phyloP scores from a whole-genome alignment of 2,888 invertebrate species.

The Cantharis flavilabris region DNA sequence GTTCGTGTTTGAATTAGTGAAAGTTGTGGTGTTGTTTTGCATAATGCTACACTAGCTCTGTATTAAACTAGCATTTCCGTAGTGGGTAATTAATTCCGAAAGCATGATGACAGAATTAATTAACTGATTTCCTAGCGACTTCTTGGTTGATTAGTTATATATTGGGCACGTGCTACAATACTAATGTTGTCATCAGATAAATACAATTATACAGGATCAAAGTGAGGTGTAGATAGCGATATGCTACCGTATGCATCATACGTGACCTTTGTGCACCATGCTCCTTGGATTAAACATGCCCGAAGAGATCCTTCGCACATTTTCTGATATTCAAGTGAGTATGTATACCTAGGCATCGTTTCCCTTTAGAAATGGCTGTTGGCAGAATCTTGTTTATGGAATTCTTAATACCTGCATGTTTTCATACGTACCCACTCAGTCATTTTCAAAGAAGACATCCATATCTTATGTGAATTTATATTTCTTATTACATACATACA shows the following conservation, averaged over 20 bases:
- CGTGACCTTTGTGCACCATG: constrained; percentile 48
- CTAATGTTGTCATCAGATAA: constrained; percentile 30
- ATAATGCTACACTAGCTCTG: constrained; percentile 23
- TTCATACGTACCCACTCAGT: neutral
- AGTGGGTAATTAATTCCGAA: constrained; percentile 26
- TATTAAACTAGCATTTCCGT: constrained; percentile 19
- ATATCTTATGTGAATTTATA: neutral
- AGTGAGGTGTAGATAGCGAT: constrained; percentile 43
- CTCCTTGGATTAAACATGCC: constrained; percentile 49
- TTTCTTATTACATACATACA: neutral
- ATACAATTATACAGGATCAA: constrained; percentile 37
- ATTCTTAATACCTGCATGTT: neutral
- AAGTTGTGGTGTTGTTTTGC: constrained; percentile 25
- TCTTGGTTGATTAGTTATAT: constrained; percentile 31
- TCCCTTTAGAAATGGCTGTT: neutral
- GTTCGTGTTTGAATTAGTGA: constrained; percentile 25
- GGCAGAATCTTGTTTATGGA: neutral
- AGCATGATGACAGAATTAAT: constrained; percentile 29
- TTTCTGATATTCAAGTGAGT: constrained; percentile 50
- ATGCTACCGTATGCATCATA: constrained; percentile 48
- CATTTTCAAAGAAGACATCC: neutral
- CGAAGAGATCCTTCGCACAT: constrained; percentile 50
- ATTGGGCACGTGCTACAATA: constrained; percentile 24
- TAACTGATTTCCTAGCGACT: constrained; percentile 24
- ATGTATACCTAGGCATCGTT: neutral